Base-by-base conservation (phyloP, 2,888 invertebrate genomes). In the Heliothis peltigera region DNA sequence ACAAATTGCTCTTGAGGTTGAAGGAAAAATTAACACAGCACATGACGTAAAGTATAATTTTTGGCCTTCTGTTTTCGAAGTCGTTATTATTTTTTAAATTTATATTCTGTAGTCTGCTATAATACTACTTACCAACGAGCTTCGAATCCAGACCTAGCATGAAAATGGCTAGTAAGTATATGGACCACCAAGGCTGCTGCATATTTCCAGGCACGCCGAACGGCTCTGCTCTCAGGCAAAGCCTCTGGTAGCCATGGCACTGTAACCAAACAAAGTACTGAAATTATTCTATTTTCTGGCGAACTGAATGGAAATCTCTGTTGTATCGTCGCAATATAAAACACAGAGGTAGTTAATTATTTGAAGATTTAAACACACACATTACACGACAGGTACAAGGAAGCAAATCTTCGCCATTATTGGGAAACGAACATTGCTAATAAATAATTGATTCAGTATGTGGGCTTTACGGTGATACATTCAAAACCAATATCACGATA, bases 111-210 rank as follows among this genome's bases (percentile, higher is more conserved):
- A 52, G 10, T 6, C 4, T 5, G 19, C 39, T 21, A 7, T 17
- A 2, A 10, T 7, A 52, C 7, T 0, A 66, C 91, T 88, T 77
- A 92, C 94, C 94, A 49, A 89, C 94, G 19, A 94, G 88, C 70
- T 92, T 94, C 1, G 93, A 93, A 78, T 94, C 93, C 15, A 93
- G 87, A 52, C 93, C 92, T 47, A 94, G 80, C 90, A 93, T 92
- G 68, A 93, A 92, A 73, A 94, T 85, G 60, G 89, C 90, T 21
- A 94, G 83, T 72, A 94, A 76, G 76, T 89, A 92, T 80, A 91
- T 80, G 52, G 90, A 87, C 90, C 91, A 91, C 84, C 89, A 91
- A 75, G 90, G 87, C 69, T 92, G 84, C 89, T 89, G 91, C 94
- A 93, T 93, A 90, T 90, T 92, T 92, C 77, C 64, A 70, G 68